Evolutionary conservation across 2,888 invertebrate genomes (phyloP), one percentile per base, ranked within the genome.

Genomic region (Mythimna ferrago): DNA sequence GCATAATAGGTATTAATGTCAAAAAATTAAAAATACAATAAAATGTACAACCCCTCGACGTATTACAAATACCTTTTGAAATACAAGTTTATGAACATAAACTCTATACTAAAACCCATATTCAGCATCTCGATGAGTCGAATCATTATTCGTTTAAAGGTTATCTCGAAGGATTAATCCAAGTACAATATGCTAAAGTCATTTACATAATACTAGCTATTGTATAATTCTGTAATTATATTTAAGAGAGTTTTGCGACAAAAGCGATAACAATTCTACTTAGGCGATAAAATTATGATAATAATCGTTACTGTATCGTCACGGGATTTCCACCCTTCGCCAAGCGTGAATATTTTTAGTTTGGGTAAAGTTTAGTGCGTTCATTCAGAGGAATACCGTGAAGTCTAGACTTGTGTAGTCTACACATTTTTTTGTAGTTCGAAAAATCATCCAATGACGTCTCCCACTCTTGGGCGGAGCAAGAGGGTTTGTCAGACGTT

Each of bases 141-240:
- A 65, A 67, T 14, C 44, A 44, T 76, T 63, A 77, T 70, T 63
- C 63, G n/a, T 44, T 56, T 41, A 57, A 19, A 48, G 16, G 16
- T 48, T 76, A 75, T 63, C 76, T 67, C 44, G 10, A 58, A 67
- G 60, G 64, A 77, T 64, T 61, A 64, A 64, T 54, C 54, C 21
- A 35, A 58, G 58, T 63, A 56, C 60, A 60, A 51, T 54, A 61
- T 48, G 38, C 54, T 61, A 16, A 60, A 41, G n/a, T 26, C 19
- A 76, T 61, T 76, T 54, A 54, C 60, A 57, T 77, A 69, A 64
- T 41, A 68, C 21, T 51, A 48, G 51, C 60, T 64, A 61, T 60
- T 61, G 63, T 68, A 35, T 67, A 63, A 56, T 75, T 63, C 21
- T 63, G 35, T 44, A 53, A 66, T 66, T 32, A 60, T 44, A 35